Conservation (phyloP, 37 sponge, comb jelly and placozoan genomes). For the Tethya wilhelma region DNA sequence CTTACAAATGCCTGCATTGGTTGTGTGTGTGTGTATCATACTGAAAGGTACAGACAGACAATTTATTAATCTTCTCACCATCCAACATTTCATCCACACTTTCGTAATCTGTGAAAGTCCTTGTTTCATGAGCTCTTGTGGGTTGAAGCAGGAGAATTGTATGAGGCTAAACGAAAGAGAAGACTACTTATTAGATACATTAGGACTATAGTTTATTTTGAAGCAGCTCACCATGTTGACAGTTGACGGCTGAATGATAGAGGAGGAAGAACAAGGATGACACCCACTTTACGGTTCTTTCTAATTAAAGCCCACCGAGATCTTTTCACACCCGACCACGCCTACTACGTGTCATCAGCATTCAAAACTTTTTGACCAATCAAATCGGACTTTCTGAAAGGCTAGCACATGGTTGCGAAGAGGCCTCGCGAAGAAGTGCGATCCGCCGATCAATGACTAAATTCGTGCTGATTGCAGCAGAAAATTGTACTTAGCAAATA, state of each 20-base stretch:
- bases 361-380: neutral
- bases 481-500: no score
- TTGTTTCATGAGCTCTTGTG: slow-evolving; percentile 69
- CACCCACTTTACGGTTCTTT: neutral
- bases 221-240: neutral
- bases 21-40: no score
- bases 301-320: neutral
- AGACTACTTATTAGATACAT: neutral
- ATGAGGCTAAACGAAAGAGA: slow-evolving; percentile 67
- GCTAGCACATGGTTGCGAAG: no score
- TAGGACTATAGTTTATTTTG: neutral
- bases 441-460: no score
- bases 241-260: neutral
- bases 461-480: neutral
- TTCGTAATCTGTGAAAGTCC: slow-evolving; percentile 97
- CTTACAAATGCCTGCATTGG: slow-evolving; percentile 90
- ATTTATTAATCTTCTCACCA: slow-evolving; percentile 56
- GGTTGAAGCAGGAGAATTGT: slow-evolving; percentile 97
- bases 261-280: neutral
- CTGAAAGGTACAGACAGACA: neutral
- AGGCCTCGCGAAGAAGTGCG: no score
- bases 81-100: slow-evolving; percentile 91
- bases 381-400: neutral
- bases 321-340: neutral
- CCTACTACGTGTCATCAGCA: no score